Conservation (phyloP, 2,113 vertebrate species). For the Petroica traversi region DNA sequence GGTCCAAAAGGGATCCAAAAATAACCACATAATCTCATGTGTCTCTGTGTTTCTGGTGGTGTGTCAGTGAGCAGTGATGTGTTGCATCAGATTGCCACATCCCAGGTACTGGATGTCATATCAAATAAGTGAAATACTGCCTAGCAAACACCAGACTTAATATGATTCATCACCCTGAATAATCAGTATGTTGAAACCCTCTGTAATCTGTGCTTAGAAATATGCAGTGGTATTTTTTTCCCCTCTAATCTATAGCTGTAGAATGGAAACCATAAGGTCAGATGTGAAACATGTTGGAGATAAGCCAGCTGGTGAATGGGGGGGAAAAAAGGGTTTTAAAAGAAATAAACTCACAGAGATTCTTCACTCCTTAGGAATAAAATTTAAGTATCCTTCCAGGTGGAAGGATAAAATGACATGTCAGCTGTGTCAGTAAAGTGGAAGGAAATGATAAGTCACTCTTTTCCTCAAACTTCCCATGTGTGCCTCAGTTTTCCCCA, state of each 20-base stretch:
- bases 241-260: background rate
- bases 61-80: background rate
- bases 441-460: background rate
- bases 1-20: background rate
- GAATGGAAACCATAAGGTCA: background rate
- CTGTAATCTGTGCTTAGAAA: conserved; percentile 33
- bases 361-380: background rate
- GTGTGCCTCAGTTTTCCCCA: background rate
- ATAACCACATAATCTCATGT: background rate
- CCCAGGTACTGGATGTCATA: conserved; percentile 7
- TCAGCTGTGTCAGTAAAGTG: background rate
- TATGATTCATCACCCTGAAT: conserved; percentile 16
- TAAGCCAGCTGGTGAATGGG: background rate
- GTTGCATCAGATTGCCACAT: conserved; percentile 40
- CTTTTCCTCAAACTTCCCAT: background rate
- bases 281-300: background rate
- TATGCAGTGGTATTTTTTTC: background rate
- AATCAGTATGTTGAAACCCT: conserved; percentile 19
- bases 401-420: background rate
- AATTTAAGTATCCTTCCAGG: background rate
- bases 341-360: background rate
- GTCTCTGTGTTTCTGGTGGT: background rate
- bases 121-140: conserved; percentile 1
- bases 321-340: background rate
- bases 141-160: background rate